Percentiles rank a stretch among this genome's conserved stretches.
Evolutionary conservation across 1,140 invertebrate genomes (phyloP).

Genomic region (Cotesia vestalis): DNA sequence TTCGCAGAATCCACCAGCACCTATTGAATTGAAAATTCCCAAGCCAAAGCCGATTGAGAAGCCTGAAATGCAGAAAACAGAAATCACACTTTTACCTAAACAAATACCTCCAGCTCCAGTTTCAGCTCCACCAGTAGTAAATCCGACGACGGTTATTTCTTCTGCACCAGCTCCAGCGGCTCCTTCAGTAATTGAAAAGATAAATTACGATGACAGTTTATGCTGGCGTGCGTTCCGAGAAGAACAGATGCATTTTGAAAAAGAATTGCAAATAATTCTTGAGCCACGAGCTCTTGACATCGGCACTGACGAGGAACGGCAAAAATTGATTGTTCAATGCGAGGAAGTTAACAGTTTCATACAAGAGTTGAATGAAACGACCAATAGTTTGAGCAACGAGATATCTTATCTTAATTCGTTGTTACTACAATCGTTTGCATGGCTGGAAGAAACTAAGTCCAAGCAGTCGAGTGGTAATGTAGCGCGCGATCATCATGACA

Average conservation of each 20-base stretch:
- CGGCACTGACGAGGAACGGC: slow-evolving; percentile 66
- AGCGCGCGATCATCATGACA: slow-evolving; percentile 51
- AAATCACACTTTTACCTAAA: slow-evolving; percentile 25
- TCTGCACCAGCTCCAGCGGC: background rate
- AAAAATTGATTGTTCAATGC: slow-evolving; percentile 56
- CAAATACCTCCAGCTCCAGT: slow-evolving; percentile 13
- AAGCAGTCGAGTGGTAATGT: slow-evolving; percentile 48
- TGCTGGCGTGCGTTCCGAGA: slow-evolving; percentile 55
- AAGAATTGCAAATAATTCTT: slow-evolving; percentile 60
- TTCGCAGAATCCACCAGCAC: background rate
- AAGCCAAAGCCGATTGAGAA: slow-evolving; percentile 34
- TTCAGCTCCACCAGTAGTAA: background rate
- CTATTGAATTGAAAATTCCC: slow-evolving; percentile 42
- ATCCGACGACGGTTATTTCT: background rate
- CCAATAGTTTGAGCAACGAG: slow-evolving; percentile 56
- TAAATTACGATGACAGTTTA: slow-evolving; percentile 46
- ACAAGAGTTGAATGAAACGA: slow-evolving; percentile 63
- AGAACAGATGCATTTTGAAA: slow-evolving; percentile 65
- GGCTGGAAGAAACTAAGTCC: slow-evolving; percentile 64
- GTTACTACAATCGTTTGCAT: slow-evolving; percentile 62
- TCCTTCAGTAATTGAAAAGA: slow-evolving; percentile 21
- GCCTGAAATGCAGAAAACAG: background rate
- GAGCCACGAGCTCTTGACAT: slow-evolving; percentile 48
- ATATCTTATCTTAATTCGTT: slow-evolving; percentile 59
- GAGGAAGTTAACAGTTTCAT: slow-evolving; percentile 61